Evolutionary conservation across 2,888 invertebrate genomes (phyloP).

Genomic region (Drosophila colorata): DNA sequence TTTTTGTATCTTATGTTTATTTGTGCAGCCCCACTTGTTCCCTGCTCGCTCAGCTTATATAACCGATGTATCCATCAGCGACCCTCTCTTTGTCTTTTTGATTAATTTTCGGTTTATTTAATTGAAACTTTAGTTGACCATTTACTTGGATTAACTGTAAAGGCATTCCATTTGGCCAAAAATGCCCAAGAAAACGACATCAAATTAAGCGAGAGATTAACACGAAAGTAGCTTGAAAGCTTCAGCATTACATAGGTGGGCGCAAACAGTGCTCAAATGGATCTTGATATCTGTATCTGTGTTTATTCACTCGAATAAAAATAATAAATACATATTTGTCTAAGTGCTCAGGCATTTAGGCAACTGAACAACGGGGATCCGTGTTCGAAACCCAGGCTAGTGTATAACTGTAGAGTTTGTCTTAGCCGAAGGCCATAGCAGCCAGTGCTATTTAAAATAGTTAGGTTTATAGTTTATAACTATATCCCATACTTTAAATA

Average conservation of each 20-base stretch:
- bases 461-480: no score
- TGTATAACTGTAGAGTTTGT: no score
- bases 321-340: neutral
- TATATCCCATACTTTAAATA: no score
- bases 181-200: neutral
- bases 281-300: neutral
- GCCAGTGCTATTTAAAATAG: no score
- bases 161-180: constrained; percentile 53
- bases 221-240: neutral
- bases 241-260: neutral
- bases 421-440: no score
- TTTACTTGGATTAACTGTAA: constrained; percentile 50
- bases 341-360: no score
- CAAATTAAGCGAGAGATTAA: constrained; percentile 1
- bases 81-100: constrained; percentile 51
- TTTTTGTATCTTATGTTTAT: constrained; percentile 55
- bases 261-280: constrained; percentile 9
- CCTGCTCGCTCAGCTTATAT: constrained; percentile 16
- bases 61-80: constrained; percentile 33
- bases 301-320: no score
- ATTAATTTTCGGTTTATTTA: constrained; percentile 71
- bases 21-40: constrained; percentile 54
- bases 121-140: constrained; percentile 65
- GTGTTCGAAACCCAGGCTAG: no score
- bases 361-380: no score